Base-by-base conservation (phyloP, 92 coral and sea anemone species). In the Epizoanthus ramosus region DNA sequence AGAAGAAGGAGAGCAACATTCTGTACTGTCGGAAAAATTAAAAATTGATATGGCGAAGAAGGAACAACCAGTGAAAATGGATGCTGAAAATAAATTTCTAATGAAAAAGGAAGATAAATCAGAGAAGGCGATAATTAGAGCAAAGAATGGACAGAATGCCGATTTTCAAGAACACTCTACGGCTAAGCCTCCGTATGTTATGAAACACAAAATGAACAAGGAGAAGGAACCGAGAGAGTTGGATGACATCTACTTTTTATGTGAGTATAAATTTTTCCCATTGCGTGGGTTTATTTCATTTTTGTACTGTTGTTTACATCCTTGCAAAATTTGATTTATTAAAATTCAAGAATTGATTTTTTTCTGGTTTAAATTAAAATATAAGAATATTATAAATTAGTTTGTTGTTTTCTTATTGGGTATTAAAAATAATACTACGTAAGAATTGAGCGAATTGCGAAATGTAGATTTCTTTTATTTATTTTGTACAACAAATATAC, bases 151-250 rank as follows among this genome's bases (percentile, higher is more conserved):
- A 61, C 82, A 61, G 70, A 61, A 63, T 61, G 59, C 13, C 24
- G 52, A 77, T 60, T 39, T 61, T 37, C 35, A 77, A 61, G 82
- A 41, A 35, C 41, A 61, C 43, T 61, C 82, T 19, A 77, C 82
- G 58, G 59, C 71, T 39, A 77, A 77, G 58, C 82, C 82, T 10
- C 82, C 82, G 8, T 77, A 77, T 23, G 82, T 77, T 3, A 31
- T 77, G 82, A 77, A 77, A 77, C 82, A 77, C 22, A 77, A 77
- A 77, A 77, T 77, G 82, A 63, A 60, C 1, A 61, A 61, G 63
- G 65, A 77, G 16, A 71, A 47, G 16, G 75, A 71, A 1, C 70
- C 39, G 25, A 77, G 47, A 41, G 70, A 77, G 6, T 33, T 77
- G 33, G 82, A 77, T 23, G 68, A 63, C 82, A 21, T 77, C 22